These are phyloP conservation scores for Anarhynchus alexandrinus DNA, from an alignment of 2,113 vertebrate genomes.

Conservation along the genomic window DNA sequence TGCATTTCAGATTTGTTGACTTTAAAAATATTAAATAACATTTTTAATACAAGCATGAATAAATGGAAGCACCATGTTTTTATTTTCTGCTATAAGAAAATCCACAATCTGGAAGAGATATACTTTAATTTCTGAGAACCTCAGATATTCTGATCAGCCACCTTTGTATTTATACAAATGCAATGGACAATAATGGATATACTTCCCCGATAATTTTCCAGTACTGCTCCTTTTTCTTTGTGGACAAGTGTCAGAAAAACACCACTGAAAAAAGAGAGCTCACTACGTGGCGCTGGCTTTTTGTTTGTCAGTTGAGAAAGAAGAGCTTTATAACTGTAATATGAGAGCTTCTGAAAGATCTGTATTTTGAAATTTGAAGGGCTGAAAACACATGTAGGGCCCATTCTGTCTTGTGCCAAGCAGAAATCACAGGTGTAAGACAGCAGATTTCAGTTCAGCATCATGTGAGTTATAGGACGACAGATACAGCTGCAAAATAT, in stretches of 20 bases:
- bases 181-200: background rate
- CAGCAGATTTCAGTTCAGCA: background rate
- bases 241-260: background rate
- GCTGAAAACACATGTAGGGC: background rate
- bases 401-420: background rate
- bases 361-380: background rate
- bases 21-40: background rate
- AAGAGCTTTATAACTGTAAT: background rate
- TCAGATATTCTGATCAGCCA: background rate
- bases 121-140: background rate
- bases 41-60: background rate
- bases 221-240: background rate
- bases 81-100: background rate
- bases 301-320: background rate
- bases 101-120: background rate
- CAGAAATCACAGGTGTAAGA: background rate
- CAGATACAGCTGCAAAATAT: background rate
- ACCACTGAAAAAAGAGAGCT: background rate
- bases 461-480: background rate
- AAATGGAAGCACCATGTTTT: background rate
- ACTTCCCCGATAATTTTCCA: background rate
- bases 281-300: rapidly evolving
- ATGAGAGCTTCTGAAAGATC: background rate
- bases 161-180: background rate
- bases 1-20: background rate